Evolutionary conservation across 2,113 vertebrate genomes (phyloP), one percentile per base, ranked within the genome.

Genomic region (Toxotes jaculatrix): DNA sequence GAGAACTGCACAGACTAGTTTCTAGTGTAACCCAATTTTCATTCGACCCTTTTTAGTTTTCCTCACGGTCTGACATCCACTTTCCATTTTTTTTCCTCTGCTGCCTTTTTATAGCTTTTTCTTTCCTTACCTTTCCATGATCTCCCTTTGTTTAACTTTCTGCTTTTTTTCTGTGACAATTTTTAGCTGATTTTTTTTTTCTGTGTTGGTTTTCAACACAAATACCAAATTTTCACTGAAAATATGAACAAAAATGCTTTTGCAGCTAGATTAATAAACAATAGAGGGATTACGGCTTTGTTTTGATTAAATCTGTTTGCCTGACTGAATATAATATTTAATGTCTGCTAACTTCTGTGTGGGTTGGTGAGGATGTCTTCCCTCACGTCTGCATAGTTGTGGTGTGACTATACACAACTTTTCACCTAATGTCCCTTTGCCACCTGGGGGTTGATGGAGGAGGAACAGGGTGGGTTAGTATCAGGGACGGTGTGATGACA

Each of bases 401-500:
- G 31, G 23, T 56, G 57, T 82, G 53, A 65, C 36, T 77, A 79
- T 75, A 47, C 80, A 85, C 38, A 85, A 64, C 70, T 72, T 85
- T 82, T 83, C 47, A 85, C 76, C 80, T 55, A 68, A 61, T 69
- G 73, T 86, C 77, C 65, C 21, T 69, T 72, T 77, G 74, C 69
- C 81, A 89, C 87, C 80, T 82, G 75, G 73, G 79, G 82, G 71
- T 73, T 85, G 68, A 66, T 59, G 75, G 53, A 66, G 77, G 82
- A 77, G 62, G 83, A 34, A 77, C 5, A 23, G 70, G 61, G 63
- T 27, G 69, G 68, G 69, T 75, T 74, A 43, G 78, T 74, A 80
- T 88, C 74, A 64, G 64, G 77, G 74, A 80, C 21, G 34, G 79
- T 78, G 53, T 82, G 80, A 85, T 88, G 91, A 89, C 83, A 83